phyloP scores from a whole-genome alignment of 2,113 vertebrate species.

The Callaeas wilsoni region DNA sequence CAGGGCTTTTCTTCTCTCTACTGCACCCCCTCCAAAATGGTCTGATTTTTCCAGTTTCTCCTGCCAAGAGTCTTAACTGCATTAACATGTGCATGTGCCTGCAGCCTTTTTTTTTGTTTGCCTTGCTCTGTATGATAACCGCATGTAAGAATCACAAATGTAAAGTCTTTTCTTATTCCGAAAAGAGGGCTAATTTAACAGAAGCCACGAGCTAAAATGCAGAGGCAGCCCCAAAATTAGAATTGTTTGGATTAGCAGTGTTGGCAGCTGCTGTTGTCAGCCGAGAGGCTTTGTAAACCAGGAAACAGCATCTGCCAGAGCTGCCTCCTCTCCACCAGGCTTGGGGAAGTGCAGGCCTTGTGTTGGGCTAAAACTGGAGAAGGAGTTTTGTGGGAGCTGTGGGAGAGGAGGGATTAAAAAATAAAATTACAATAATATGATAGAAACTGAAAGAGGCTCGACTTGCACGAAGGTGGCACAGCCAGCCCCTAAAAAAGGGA shows the following conservation, averaged over 20 bases:
- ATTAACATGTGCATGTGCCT: background rate
- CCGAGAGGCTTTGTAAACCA: background rate
- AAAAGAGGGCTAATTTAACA: background rate
- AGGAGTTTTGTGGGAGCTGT: background rate
- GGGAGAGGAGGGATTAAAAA: accelerated
- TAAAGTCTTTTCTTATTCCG: background rate
- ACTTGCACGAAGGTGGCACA: background rate
- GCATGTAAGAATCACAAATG: background rate
- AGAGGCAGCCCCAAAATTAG: background rate
- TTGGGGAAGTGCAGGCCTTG: background rate
- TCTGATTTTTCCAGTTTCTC: background rate
- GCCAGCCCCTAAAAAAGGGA: background rate
- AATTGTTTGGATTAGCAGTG: background rate
- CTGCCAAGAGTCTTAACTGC: background rate
- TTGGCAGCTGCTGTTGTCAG: background rate
- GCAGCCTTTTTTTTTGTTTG: background rate
- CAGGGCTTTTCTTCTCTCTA: background rate
- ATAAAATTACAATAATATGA: background rate
- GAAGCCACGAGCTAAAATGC: background rate
- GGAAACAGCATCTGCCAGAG: background rate
- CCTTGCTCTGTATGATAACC: background rate
- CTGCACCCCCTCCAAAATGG: background rate
- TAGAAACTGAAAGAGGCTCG: background rate
- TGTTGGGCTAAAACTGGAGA: background rate
- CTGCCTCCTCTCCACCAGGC: background rate